phyloP scores from a whole-genome alignment of 1,140 invertebrate genomes.

The Rhyzopertha dominica region DNA sequence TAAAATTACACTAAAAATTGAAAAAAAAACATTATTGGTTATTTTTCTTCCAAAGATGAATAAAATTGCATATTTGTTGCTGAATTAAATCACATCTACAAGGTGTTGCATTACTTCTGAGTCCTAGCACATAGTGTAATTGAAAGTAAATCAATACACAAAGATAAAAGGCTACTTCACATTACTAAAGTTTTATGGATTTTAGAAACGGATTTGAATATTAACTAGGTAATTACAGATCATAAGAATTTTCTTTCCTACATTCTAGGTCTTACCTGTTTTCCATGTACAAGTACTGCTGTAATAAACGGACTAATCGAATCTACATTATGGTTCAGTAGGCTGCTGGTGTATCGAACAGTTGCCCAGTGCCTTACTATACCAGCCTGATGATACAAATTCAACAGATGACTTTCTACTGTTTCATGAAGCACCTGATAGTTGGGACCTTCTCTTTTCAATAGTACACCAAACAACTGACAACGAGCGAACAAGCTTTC shows the following conservation, averaged over 20 bases:
- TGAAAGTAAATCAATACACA: no score
- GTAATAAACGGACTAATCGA: constrained; percentile 98
- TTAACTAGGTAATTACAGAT: no score
- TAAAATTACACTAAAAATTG: no score
- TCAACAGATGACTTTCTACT: constrained; percentile 69
- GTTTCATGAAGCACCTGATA: constrained; percentile 59
- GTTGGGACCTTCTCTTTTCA: constrained; percentile 75
- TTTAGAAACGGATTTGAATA: not conserved
- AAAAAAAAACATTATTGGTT: no score
- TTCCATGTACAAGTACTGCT: constrained; percentile 92
- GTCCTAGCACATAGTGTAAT: no score
- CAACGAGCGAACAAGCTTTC: constrained; percentile 72
- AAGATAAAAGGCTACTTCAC: no score
- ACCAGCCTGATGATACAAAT: constrained; percentile 82
- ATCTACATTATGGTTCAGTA: constrained; percentile 91
- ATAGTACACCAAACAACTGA: constrained; percentile 79
- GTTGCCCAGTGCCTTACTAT: constrained; percentile 87
- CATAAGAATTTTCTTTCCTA: not conserved
- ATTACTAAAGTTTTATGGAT: no score
- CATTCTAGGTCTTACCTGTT: constrained; percentile 88
- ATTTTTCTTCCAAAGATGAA: no score
- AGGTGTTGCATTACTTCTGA: no score
- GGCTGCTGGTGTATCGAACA: constrained; percentile 89
- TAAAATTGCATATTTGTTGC: no score
- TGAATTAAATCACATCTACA: no score